These are phyloP conservation scores for Micromys minutus DNA, from an alignment of 2,113 vertebrate genomes.

Conservation along the genomic window DNA sequence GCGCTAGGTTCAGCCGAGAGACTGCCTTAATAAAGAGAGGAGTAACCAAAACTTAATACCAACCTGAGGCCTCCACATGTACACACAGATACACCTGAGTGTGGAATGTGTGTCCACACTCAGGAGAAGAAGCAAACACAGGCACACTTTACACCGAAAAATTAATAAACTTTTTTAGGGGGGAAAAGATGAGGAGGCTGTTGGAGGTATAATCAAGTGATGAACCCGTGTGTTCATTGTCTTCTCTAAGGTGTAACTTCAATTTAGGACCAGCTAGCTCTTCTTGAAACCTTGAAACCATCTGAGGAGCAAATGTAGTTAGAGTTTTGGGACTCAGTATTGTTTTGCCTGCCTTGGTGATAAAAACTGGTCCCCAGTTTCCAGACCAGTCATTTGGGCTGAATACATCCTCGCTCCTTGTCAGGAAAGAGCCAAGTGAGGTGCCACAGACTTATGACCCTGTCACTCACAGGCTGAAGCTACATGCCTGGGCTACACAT, in stretches of 20 bases:
- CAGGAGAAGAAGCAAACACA: background rate
- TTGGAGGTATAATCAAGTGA: background rate
- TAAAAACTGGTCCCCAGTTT: slow-evolving; percentile 26
- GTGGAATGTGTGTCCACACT: background rate
- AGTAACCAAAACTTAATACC: background rate
- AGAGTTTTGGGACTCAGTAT: background rate
- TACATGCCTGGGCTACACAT: background rate
- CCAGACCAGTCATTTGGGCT: background rate
- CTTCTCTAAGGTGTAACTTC: background rate
- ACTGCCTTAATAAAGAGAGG: background rate
- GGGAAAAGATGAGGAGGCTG: background rate
- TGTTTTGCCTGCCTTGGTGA: slow-evolving; percentile 45
- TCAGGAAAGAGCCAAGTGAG: background rate
- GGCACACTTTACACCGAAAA: background rate
- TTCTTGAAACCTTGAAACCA: background rate
- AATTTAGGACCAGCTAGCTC: background rate
- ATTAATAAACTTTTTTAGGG: too few relatives aligned
- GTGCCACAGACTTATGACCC: background rate
- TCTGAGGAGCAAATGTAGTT: background rate
- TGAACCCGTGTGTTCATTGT: background rate
- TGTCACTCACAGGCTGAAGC: background rate
- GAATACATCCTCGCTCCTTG: background rate
- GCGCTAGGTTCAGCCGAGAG: background rate
- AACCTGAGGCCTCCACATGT: background rate
- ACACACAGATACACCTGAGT: background rate